phyloP scores from a whole-genome alignment of 1,140 invertebrate species.

The Heliothis subflexa region DNA sequence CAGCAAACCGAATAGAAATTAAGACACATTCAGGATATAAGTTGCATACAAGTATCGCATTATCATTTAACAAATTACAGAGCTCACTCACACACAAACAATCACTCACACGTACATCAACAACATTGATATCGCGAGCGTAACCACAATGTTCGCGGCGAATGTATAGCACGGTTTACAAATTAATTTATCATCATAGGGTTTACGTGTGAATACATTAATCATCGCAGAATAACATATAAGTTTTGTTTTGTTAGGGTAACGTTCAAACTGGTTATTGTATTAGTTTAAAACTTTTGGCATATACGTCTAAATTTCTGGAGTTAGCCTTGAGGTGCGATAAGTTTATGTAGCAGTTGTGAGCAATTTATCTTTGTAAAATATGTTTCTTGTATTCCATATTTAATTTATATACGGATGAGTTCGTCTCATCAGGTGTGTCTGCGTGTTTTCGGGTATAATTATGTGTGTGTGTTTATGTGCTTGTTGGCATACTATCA shows the following conservation, averaged over 20 bases:
- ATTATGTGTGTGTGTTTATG: too few relatives aligned
- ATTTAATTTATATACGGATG: too few relatives aligned
- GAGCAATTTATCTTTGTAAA: too few relatives aligned
- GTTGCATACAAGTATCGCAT: background rate
- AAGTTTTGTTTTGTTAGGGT: conserved; percentile 36
- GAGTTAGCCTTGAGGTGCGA: background rate
- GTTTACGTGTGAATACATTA: conserved; percentile 33
- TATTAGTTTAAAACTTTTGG: conserved; percentile 26
- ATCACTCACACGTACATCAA: too few relatives aligned
- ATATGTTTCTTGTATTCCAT: too few relatives aligned
- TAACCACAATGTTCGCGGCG: conserved; percentile 24
- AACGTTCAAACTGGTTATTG: background rate
- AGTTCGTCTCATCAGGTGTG: too few relatives aligned
- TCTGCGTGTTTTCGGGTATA: too few relatives aligned
- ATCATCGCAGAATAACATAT: conserved; percentile 18
- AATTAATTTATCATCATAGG: conserved; percentile 39
- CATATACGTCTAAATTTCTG: background rate
- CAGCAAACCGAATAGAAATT: too few relatives aligned
- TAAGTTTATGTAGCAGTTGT: too few relatives aligned
- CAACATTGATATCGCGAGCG: conserved; percentile 9
- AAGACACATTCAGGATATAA: background rate
- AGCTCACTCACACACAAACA: background rate
- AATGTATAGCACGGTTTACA: conserved; percentile 26
- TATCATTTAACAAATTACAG: background rate
- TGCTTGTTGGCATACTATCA: too few relatives aligned